These are phyloP conservation scores for Zaprionus bogoriensis DNA, from an alignment of 2,888 invertebrate genomes.

Conservation along the genomic window DNA sequence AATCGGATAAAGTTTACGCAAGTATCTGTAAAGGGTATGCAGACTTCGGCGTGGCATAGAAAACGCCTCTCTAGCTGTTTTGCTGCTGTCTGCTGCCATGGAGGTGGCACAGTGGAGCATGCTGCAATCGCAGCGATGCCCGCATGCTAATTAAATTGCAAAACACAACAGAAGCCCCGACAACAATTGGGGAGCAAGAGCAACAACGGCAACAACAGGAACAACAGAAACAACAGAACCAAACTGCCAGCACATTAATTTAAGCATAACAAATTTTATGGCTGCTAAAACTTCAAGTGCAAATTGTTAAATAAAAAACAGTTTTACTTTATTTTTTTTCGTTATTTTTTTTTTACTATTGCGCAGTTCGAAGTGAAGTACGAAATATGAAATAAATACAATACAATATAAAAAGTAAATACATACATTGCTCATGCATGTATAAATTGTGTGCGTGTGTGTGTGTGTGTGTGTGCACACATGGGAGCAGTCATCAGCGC, in stretches of 20 bases:
- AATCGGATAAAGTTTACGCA: too few relatives aligned
- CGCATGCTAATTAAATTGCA: conserved; percentile 43
- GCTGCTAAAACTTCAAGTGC: conserved; percentile 44
- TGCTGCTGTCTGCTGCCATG: not conserved
- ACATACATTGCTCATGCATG: not conserved
- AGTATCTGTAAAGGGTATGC: too few relatives aligned
- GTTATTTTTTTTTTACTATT: conserved; percentile 18
- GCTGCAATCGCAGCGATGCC: not conserved
- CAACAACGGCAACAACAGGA: conserved; percentile 6
- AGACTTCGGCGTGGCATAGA: not conserved
- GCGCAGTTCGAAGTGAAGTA: conserved; percentile 41
- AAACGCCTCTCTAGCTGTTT: not conserved
- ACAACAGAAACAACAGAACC: not conserved
- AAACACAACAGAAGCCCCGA: too few relatives aligned
- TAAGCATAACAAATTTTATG: conserved; percentile 50
- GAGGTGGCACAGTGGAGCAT: not conserved
- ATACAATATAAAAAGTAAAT: conserved; percentile 14
- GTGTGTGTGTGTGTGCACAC: conserved; percentile 18
- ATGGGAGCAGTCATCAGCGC: conserved; percentile 42
- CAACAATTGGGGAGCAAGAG: conserved; percentile 4
- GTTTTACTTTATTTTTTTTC: not conserved
- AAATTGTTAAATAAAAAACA: conserved; percentile 37
- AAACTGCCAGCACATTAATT: conserved; percentile 34
- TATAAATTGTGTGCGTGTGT: not conserved
- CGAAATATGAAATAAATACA: conserved; percentile 24